Evolutionary conservation across 2,888 invertebrate genomes (phyloP).

Genomic region (Lamellibrachia satsuma): DNA sequence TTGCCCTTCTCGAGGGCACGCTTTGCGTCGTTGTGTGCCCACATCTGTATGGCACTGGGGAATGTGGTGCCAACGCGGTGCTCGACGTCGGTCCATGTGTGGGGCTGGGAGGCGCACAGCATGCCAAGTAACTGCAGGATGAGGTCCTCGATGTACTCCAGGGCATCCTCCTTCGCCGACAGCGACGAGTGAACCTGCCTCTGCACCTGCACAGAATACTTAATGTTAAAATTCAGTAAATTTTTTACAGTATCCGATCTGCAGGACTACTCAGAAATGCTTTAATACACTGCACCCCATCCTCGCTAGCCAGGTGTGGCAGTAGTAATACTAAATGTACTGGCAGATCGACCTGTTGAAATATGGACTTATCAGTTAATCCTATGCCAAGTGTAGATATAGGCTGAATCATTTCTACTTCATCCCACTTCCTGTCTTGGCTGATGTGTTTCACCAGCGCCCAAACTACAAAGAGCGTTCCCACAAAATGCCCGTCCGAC

Average conservation of each 20-base stretch:
- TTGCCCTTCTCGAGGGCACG: conserved; percentile 83
- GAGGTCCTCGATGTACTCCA: conserved; percentile 90
- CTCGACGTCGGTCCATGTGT: conserved; percentile 78
- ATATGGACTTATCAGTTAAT: too few species aligned
- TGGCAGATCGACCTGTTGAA: not conserved
- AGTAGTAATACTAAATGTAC: not conserved
- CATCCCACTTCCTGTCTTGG: too few species aligned
- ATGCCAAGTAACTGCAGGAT: conserved; percentile 85
- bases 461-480: too few species aligned
- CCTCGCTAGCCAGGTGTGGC: too few species aligned
- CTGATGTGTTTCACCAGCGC: too few species aligned
- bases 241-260: not conserved
- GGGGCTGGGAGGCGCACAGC: conserved; percentile 76
- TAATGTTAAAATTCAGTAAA: not conserved
- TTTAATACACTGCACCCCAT: too few species aligned
- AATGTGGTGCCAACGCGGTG: conserved; percentile 90
- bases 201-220: conserved; percentile 75
- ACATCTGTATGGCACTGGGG: conserved; percentile 93
- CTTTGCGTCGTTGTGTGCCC: conserved; percentile 90
- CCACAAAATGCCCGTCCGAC: too few species aligned
- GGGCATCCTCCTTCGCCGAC: conserved; percentile 81
- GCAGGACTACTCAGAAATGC: too few species aligned
- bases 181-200: conserved; percentile 70
- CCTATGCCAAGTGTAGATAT: too few species aligned
- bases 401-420: too few species aligned